Evolutionary conservation across 2,888 invertebrate species (phyloP).

Genomic region (Volucella inflata): DNA sequence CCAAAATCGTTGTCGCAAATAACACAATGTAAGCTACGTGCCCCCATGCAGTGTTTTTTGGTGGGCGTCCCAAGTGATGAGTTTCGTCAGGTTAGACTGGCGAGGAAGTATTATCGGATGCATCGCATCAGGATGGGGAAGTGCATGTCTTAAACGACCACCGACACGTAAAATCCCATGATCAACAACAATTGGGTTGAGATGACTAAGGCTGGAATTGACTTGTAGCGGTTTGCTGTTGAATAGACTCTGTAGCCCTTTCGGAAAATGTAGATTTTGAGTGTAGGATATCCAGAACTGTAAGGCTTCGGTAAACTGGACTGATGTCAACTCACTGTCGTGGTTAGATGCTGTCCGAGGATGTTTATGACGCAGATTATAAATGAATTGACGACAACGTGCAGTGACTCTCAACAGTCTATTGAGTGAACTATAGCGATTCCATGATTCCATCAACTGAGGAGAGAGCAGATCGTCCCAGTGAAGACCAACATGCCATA

Average conservation of each 20-base stretch:
- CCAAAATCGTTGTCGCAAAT: too few species aligned
- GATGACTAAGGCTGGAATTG: background rate
- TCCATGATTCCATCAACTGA: too few species aligned
- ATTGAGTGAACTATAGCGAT: background rate
- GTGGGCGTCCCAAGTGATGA: too few species aligned
- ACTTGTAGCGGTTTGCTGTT: background rate
- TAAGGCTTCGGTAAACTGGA: background rate
- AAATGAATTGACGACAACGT: background rate
- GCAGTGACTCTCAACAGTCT: constrained; percentile 7
- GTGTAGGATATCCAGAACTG: too few species aligned
- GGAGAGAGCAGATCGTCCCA: too few species aligned
- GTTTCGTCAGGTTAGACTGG: background rate
- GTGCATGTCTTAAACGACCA: constrained; percentile 3
- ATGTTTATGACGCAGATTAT: too few species aligned
- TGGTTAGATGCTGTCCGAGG: background rate
- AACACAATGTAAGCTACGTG: constrained; percentile 11
- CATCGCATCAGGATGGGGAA: constrained; percentile 5
- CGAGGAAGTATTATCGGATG: constrained; percentile 18
- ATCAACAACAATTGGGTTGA: constrained; percentile 4
- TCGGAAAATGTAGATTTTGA: constrained; percentile 20
- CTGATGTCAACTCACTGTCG: background rate
- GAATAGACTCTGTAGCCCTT: constrained; percentile 26
- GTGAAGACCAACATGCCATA: too few species aligned
- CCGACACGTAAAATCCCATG: too few species aligned
- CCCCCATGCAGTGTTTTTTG: constrained; percentile 18